A percentile compares a stretch with the other conserved stretches of the same genome.
Evolutionary conservation across 2,888 invertebrate genomes (phyloP).

Genomic region (Epistrophe grossulariae): DNA sequence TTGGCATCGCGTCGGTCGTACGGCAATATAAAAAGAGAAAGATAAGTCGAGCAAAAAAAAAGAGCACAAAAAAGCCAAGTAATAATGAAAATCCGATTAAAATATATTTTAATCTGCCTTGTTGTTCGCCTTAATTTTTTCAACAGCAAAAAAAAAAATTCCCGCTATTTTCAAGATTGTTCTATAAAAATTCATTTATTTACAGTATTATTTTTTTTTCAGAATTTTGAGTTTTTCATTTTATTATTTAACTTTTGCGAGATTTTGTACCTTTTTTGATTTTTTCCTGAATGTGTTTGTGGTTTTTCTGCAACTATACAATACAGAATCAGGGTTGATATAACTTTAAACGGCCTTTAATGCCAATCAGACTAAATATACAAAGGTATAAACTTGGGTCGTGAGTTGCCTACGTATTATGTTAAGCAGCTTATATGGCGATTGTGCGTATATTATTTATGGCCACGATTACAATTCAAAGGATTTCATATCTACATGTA

Average conservation of each 20-base stretch:
- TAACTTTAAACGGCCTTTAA: conserved; percentile 1
- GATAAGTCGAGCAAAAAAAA: neutral
- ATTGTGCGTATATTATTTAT: conserved; percentile 65
- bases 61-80: conserved; percentile 43
- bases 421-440: conserved; percentile 62
- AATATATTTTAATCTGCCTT: conserved; percentile 68
- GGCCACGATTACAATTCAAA: conserved; percentile 49
- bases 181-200: conserved; percentile 9
- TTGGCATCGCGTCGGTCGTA: neutral
- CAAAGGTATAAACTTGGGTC: neutral
- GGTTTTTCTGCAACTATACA: neutral
- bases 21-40: conserved; percentile 27
- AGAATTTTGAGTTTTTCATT: neutral
- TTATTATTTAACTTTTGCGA: conserved; percentile 15
- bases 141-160: neutral
- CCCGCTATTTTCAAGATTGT: conserved; percentile 8
- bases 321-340: neutral
- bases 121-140: conserved; percentile 34
- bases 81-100: conserved; percentile 66
- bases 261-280: neutral
- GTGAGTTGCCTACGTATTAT: conserved; percentile 54
- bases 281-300: too few relatives aligned
- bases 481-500: neutral
- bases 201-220: neutral
- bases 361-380: conserved; percentile 36